phyloP scores from a whole-genome alignment of 2,797 vertebrate species.

The Chelonia mydas region DNA sequence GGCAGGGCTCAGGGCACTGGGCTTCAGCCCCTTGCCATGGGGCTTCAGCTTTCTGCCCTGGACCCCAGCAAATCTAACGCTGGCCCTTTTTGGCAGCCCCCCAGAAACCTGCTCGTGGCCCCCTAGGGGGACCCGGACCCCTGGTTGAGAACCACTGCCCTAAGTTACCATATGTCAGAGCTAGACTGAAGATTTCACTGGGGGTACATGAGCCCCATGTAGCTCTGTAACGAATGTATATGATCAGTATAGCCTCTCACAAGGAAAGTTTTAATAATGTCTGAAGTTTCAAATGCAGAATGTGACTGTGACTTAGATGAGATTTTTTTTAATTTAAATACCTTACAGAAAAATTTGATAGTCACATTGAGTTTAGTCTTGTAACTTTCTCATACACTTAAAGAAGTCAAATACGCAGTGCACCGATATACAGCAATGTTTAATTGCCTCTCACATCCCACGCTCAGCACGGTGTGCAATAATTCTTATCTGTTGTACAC shows the following conservation, averaged over 20 bases:
- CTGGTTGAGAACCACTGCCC: too few species aligned
- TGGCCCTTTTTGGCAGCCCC: too few species aligned
- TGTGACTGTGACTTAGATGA: not conserved
- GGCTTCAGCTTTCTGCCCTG: too few species aligned
- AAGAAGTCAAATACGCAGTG: not conserved
- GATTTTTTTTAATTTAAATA: not conserved
- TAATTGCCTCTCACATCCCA: not conserved
- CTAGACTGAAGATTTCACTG: not conserved
- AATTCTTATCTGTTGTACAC: not conserved
- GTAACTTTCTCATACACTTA: not conserved
- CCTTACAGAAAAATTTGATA: not conserved
- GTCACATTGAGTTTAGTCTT: not conserved
- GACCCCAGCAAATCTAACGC: too few species aligned
- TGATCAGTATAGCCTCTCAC: not conserved
- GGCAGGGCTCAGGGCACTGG: too few species aligned
- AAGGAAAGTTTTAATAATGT: not conserved
- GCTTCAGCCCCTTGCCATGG: too few species aligned
- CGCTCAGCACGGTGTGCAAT: not conserved
- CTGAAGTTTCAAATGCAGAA: not conserved
- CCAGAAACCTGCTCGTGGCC: too few species aligned
- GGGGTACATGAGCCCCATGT: not conserved
- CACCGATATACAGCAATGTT: not conserved
- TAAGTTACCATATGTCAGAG: not conserved
- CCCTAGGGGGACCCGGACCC: too few species aligned
- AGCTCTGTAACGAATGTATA: not conserved